Percentiles rank a stretch among this genome's conserved stretches.
These are phyloP conservation scores for Homarus americanus DNA, from an alignment of 1,140 invertebrate genomes.

Conservation along the genomic window DNA sequence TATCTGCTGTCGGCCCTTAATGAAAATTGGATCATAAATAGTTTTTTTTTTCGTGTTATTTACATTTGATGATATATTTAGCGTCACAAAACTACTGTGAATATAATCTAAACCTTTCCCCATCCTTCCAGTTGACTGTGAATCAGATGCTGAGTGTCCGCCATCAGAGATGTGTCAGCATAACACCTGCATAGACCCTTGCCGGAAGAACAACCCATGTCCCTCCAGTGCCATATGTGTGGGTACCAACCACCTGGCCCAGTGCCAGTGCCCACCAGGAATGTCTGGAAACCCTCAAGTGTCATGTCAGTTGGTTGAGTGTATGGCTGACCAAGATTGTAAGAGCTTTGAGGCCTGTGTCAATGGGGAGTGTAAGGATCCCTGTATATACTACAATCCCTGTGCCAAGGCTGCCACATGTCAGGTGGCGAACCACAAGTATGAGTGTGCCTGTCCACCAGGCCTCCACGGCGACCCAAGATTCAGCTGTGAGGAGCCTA, in stretches of 20 bases:
- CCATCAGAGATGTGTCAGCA: slow-evolving; percentile 59
- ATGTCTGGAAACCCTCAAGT: slow-evolving; percentile 76
- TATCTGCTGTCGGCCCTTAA: no score
- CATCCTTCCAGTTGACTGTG: slow-evolving; percentile 81
- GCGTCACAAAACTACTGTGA: no score
- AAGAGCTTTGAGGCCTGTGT: slow-evolving; percentile 85
- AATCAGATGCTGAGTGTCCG: slow-evolving; percentile 74
- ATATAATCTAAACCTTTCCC: not conserved
- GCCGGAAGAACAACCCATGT: slow-evolving; percentile 78
- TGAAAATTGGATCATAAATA: no score
- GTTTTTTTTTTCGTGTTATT: not conserved
- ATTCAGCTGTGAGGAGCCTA: slow-evolving; percentile 65
- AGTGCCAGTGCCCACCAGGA: slow-evolving; percentile 76
- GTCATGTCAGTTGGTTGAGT: slow-evolving; percentile 81
- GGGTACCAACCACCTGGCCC: slow-evolving; percentile 75
- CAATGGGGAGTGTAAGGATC: slow-evolving; percentile 87
- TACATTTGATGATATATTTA: not conserved
- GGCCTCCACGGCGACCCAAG: slow-evolving; percentile 76
- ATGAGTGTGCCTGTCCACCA: slow-evolving; percentile 74
- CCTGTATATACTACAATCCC: slow-evolving; percentile 81
- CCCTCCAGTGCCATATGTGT: slow-evolving; percentile 77
- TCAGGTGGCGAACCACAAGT: slow-evolving; percentile 68
- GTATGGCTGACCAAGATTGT: slow-evolving; percentile 88
- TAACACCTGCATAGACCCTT: slow-evolving; percentile 72
- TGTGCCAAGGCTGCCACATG: slow-evolving; percentile 76